Base-by-base conservation (phyloP, 2,113 vertebrate species). In the Ailuropoda melanoleuca region DNA sequence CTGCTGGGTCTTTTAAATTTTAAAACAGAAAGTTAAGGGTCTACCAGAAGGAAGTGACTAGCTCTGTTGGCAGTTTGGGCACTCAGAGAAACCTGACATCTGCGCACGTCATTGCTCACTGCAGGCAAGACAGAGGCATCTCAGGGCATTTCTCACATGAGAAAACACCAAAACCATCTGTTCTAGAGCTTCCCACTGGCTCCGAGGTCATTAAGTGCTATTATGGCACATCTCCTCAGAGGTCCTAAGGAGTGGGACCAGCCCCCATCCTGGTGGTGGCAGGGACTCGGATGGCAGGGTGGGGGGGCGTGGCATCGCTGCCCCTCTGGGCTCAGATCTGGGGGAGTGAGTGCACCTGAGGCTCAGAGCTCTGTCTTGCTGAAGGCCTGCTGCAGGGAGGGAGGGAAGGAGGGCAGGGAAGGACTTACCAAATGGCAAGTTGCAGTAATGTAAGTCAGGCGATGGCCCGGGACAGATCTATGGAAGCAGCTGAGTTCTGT, bases 391-490 rank as follows among this genome's bases (percentile, higher is more conserved):
- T 43, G 3, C 39, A 48, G 46, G 0, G 5, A 64, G 13, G n/a
- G 31, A n/a, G 48, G 9, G 24, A 29, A 39, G 7, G 14, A n/a
- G 58, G n/a, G 43, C 43, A 43, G 43, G 43, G 43, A 43, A 43
- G 43, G 43, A 43, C 43, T 58, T 34, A 58, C 39, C 29, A 62
- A 64, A 84, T 0, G 34, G 48, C 3, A 43, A 17, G 78, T 31
- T 46, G 4, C 29, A 9, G 21, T 46, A 75, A 60, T 21, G 37
- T 48, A 37, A 77, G 23, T 83, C n/a, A 58, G 88, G 21, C 37
- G 15, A 14, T 31, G 39, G 6, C 1, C 0, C 0, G 3, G 8
- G 78, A 80, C 17, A 48, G 68, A 64, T 14, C 4, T 18, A 29
- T 21, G 60, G 58, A 78, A 83, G 43, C 18, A 58, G 34, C 55